Evolutionary conservation across 2,797 vertebrate species (phyloP).

Genomic region (Champsocephalus gunnari): DNA sequence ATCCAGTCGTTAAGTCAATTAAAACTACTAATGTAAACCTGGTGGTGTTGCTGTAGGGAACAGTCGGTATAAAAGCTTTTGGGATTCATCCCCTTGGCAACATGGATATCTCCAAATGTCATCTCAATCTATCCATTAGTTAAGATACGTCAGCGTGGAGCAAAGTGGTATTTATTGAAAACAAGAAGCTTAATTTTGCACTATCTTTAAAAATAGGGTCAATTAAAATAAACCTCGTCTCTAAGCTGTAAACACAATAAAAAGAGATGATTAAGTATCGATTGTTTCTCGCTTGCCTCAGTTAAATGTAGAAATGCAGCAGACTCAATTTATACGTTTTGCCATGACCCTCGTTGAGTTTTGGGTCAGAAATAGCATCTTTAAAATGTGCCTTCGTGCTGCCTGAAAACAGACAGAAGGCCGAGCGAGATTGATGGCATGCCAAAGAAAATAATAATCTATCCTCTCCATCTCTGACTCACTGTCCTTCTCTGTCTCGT

Average conservation of each 20-base stretch:
- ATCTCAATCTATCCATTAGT: not conserved
- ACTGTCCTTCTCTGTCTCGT: conserved; percentile 37
- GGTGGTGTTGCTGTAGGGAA: not conserved
- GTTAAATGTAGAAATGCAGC: not conserved
- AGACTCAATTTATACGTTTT: conserved; percentile 32
- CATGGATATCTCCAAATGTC: not conserved
- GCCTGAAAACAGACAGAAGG: conserved; percentile 41
- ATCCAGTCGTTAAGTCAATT: not conserved
- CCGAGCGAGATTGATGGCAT: conserved; percentile 43
- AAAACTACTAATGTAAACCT: not conserved
- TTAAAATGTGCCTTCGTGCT: conserved; percentile 26
- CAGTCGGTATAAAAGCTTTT: not conserved
- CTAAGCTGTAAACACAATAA: not conserved
- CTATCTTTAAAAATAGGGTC: not conserved
- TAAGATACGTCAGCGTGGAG: not conserved
- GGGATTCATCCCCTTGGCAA: not conserved
- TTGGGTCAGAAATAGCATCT: conserved; percentile 54
- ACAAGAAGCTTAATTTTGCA: not conserved
- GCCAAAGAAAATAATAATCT: conserved; percentile 54
- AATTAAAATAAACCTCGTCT: not conserved
- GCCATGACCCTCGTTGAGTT: conserved; percentile 30
- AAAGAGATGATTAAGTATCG: conserved; percentile 41
- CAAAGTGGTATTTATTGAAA: not conserved
- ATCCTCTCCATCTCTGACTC: conserved; percentile 49
- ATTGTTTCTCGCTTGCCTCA: conserved; percentile 23